These are phyloP conservation scores for Stegastes partitus DNA, from an alignment of 2,113 vertebrate genomes.

Conservation along the genomic window DNA sequence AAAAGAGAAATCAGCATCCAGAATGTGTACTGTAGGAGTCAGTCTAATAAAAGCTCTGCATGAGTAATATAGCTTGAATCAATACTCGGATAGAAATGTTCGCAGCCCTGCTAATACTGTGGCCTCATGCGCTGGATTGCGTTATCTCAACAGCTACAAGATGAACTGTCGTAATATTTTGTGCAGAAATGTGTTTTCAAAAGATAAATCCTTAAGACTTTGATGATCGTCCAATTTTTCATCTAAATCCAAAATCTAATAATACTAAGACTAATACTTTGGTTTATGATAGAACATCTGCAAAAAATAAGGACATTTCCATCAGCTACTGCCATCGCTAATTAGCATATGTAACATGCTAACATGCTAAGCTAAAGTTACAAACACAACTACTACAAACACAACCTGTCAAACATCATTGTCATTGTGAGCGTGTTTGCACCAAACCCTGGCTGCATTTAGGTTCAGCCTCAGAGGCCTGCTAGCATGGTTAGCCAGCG, in stretches of 20 bases:
- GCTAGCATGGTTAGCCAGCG: too few species aligned
- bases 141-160: background rate
- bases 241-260: background rate
- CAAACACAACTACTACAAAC: too few species aligned
- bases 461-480: too few species aligned
- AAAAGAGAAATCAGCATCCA: slow-evolving; percentile 10
- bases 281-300: too few species aligned
- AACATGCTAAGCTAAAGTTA: too few species aligned
- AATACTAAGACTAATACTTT: too few species aligned
- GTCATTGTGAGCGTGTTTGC: too few species aligned
- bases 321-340: too few species aligned
- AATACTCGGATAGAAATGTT: background rate
- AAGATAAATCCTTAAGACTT: background rate
- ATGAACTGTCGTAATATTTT: background rate
- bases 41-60: background rate
- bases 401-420: too few species aligned
- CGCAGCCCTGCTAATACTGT: background rate
- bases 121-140: background rate
- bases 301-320: too few species aligned
- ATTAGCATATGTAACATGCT: too few species aligned
- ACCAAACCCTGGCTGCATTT: too few species aligned
- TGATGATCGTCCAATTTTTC: background rate
- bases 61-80: background rate
- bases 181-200: background rate
- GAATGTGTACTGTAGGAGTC: background rate